phyloP scores from a whole-genome alignment of 2,888 invertebrate genomes.

The Campaea margaritaria region DNA sequence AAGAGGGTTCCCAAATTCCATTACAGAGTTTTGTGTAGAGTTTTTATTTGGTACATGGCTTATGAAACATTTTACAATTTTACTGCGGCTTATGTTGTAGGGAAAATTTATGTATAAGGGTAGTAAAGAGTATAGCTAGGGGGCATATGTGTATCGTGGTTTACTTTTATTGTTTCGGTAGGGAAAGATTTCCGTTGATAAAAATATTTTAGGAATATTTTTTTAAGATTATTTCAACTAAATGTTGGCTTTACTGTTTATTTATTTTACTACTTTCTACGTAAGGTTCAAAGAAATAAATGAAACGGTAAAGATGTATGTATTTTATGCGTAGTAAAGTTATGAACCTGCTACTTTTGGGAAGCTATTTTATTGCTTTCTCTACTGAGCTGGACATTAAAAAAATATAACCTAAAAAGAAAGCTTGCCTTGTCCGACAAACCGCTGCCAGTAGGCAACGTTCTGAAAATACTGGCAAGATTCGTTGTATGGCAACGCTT shows the following conservation, averaged over 20 bases:
- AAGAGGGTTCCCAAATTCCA: constrained; percentile 71
- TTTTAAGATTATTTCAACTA: not conserved
- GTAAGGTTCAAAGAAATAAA: not conserved
- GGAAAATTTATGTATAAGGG: constrained; percentile 8
- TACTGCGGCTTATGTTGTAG: constrained; percentile 48
- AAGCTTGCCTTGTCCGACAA: too few relatives aligned
- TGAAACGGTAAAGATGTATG: too few relatives aligned
- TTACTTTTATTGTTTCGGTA: constrained; percentile 6
- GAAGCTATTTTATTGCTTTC: too few relatives aligned
- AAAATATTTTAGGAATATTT: not conserved
- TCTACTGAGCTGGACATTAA: too few relatives aligned
- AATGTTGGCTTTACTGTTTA: not conserved
- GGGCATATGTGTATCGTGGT: constrained; percentile 6
- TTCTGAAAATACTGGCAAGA: too few relatives aligned
- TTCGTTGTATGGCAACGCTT: too few relatives aligned
- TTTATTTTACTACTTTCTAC: not conserved
- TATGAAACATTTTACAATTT: constrained; percentile 71
- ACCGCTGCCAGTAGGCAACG: too few relatives aligned
- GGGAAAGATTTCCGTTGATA: constrained; percentile 5
- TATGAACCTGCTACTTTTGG: too few relatives aligned
- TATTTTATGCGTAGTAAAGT: too few relatives aligned
- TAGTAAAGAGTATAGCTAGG: constrained; percentile 5
- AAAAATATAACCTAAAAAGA: too few relatives aligned
- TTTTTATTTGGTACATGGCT: constrained; percentile 64
- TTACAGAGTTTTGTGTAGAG: constrained; percentile 60